Conservation (phyloP, 2,113 vertebrate genomes). For the Elephantulus edwardii region DNA sequence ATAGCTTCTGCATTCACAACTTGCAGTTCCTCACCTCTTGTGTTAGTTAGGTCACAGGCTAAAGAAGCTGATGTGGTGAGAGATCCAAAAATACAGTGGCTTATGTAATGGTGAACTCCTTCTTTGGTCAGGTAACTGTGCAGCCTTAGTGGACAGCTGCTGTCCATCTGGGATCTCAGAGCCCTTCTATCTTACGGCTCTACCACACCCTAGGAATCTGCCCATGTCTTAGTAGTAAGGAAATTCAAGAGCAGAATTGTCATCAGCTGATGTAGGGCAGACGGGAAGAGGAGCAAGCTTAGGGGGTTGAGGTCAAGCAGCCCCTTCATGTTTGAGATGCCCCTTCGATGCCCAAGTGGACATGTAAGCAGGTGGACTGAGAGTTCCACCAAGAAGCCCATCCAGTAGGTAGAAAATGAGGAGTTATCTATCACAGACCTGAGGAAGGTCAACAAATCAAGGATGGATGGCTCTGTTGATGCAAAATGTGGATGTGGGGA, state of each 20-base stretch:
- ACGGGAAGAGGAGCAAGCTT: background rate
- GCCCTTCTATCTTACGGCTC: background rate
- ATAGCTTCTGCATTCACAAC: constrained; percentile 7
- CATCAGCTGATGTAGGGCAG: background rate
- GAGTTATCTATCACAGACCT: background rate
- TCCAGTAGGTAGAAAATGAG: background rate
- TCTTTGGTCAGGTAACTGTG: background rate
- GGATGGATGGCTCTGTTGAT: background rate
- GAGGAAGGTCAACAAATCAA: background rate
- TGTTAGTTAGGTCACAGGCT: constrained; percentile 33
- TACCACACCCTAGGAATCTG: background rate
- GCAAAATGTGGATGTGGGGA: background rate
- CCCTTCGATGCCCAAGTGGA: background rate
- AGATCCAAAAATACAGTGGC: background rate
- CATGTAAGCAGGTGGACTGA: background rate
- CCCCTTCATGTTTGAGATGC: background rate
- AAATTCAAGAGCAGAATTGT: background rate
- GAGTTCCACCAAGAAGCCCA: background rate
- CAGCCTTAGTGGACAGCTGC: background rate
- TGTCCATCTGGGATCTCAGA: background rate
- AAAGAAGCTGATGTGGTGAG: constrained; percentile 10
- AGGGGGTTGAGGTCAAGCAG: background rate
- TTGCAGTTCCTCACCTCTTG: constrained; percentile 34
- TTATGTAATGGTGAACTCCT: background rate
- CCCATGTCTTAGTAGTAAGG: background rate